phyloP scores from a whole-genome alignment of 2,113 vertebrate species.

The Passer domesticus region DNA sequence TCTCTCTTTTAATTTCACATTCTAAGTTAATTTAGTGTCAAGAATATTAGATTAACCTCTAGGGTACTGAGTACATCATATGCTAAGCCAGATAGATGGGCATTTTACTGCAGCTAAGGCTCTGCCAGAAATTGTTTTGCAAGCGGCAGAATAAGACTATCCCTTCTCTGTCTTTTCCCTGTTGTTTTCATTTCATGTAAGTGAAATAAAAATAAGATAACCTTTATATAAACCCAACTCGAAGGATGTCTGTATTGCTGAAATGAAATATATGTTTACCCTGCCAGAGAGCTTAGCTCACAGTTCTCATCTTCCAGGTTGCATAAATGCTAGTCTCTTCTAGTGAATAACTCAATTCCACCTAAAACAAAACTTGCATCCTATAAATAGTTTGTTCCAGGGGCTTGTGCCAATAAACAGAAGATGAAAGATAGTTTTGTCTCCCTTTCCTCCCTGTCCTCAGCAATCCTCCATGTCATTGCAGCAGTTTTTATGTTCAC shows the following conservation, averaged over 20 bases:
- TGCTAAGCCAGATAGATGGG: background rate
- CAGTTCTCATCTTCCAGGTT: background rate
- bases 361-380: background rate
- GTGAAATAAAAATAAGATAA: constrained; percentile 11
- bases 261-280: background rate
- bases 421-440: background rate
- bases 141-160: background rate
- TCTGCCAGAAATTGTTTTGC: background rate
- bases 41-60: constrained; percentile 21
- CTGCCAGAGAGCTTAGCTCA: background rate
- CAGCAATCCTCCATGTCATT: background rate
- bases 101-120: background rate
- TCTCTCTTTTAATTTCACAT: constrained; percentile 28
- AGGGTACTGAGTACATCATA: background rate
- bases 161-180: background rate
- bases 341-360: background rate
- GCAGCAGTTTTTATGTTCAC: background rate
- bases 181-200: background rate
- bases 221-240: background rate
- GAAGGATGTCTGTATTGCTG: background rate
- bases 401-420: background rate
- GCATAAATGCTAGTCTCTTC: background rate
- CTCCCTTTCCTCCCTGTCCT: background rate
- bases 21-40: constrained; percentile 33
- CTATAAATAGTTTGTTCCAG: background rate